Base-by-base conservation (phyloP, 1,140 invertebrate genomes). In the Drosophila sturtevanti region DNA sequence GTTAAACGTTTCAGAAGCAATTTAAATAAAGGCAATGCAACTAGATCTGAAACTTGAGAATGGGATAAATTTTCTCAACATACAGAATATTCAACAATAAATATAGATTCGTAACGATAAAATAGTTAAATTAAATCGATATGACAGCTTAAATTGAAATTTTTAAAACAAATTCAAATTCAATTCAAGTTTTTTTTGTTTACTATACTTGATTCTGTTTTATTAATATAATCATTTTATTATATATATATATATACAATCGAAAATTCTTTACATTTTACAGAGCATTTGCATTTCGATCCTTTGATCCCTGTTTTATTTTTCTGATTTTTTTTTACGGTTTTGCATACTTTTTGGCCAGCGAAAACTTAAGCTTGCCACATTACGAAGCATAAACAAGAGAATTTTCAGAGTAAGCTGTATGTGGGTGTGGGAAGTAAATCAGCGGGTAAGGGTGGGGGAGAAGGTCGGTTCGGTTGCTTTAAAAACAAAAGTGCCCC, bases 361-460 rank as follows among this genome's bases (percentile, higher is more conserved):
- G 68, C 52, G 51, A 64, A 76, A 69, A 73, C 77, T 87, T 89
- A 89, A 89, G 84, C 84, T 78, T 77, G 79, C 84, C 84, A 84
- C 84, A 89, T 87, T 87, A 84, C 82, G 79, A 60, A 67, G 76
- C 77, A 82, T 87, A 89, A 87, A 84, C 82, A 82, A 72, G 76
- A 44, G 65, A 73, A 61, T 70, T 81, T 58, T 60, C 52, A 52
- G 59, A 44, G 14, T 60, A 38, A 41, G 18, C 38, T 24, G 59
- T 31, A 48, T 10, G 18, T n/a, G 16, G 18, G 35, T 14, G 58
- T 21, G 4, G 37, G 35, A 5, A 48, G 41, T 48, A 48, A 48
- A 11, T 48, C 41, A 48, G 41, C 3, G 16, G 41, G 41, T 11
- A 11, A 31, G 27, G 4, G 41, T 16, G 16, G 1, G 16, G 16